These are phyloP conservation scores for Paragorgia papillata DNA, from an alignment of 92 coral and sea anemone genomes.

Conservation along the genomic window DNA sequence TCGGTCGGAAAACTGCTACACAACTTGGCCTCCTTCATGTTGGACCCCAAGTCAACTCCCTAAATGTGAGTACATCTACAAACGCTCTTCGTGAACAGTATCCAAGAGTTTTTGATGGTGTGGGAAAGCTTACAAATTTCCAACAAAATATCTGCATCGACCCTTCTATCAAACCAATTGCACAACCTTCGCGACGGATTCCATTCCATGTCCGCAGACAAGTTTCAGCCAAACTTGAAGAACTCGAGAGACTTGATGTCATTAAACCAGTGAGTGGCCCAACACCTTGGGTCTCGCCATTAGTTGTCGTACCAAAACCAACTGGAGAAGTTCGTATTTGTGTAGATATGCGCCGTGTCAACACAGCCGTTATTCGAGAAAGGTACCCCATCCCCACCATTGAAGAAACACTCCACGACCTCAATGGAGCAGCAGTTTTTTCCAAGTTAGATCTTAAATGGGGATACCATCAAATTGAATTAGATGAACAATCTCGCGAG, in stretches of 20 bases:
- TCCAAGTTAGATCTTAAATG: neutral
- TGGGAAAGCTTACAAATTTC: neutral
- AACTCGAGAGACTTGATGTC: slow-evolving; percentile 43
- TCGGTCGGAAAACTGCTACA: slow-evolving; percentile 45
- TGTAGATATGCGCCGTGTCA: slow-evolving; percentile 37
- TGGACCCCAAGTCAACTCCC: slow-evolving; percentile 23
- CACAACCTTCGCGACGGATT: slow-evolving; percentile 48
- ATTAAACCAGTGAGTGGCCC: slow-evolving; percentile 52
- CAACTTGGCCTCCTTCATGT: slow-evolving; percentile 49
- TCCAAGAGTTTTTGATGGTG: neutral
- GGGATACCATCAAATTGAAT: neutral
- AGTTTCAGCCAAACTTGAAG: slow-evolving; percentile 33
- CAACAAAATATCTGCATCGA: slow-evolving; percentile 10
- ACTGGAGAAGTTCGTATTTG: slow-evolving; percentile 50
- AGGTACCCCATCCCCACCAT: neutral
- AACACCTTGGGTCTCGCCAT: slow-evolving; percentile 59
- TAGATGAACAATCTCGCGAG: neutral
- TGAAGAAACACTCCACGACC: neutral
- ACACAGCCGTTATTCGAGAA: neutral
- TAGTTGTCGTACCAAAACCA: slow-evolving; percentile 43
- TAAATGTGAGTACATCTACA: neutral
- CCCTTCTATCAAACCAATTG: slow-evolving; percentile 47
- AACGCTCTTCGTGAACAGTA: neutral
- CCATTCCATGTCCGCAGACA: slow-evolving; percentile 47
- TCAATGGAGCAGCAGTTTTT: neutral